Percentiles rank a stretch among this genome's conserved stretches.
Conservation (phyloP, 2,113 vertebrate genomes). For the Ceratotherium simum region DNA sequence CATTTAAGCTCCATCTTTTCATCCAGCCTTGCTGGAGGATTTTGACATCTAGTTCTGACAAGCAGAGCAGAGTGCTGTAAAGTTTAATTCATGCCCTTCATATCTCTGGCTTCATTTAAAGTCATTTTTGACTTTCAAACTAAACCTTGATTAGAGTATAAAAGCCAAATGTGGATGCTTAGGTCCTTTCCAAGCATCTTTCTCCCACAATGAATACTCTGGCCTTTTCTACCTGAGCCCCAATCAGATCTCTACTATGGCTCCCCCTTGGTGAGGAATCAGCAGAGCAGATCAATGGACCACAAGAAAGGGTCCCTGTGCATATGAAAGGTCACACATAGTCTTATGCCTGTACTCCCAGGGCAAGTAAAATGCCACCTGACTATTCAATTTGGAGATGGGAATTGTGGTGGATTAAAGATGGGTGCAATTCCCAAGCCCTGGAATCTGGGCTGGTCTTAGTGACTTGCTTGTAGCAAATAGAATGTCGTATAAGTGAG, state of each 20-base stretch:
- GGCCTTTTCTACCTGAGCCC: not conserved
- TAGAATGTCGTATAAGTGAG: not conserved
- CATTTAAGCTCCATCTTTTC: conserved; percentile 46
- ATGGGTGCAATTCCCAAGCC: not conserved
- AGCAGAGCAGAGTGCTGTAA: conserved; percentile 44
- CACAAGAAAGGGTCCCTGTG: not conserved
- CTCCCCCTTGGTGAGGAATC: not conserved
- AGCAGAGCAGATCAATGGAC: not conserved
- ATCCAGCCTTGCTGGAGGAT: conserved; percentile 14
- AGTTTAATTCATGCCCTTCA: conserved; percentile 43
- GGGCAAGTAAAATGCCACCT: not conserved
- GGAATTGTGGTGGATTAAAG: not conserved
- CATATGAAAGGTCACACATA: not conserved
- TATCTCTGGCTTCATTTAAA: conserved; percentile 66
- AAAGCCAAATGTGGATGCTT: not conserved
- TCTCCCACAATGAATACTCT: not conserved
- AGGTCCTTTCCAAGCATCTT: conserved; percentile 35
- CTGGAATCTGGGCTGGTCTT: not conserved
- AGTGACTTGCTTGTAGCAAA: conserved; percentile 3
- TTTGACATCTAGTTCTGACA: conserved; percentile 54
- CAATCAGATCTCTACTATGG: not conserved
- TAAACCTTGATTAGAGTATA: not conserved
- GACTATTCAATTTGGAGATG: not conserved
- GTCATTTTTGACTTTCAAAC: conserved; percentile 63
- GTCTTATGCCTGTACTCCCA: not conserved